Conservation (phyloP, 1,140 invertebrate genomes). For the Drosophila nannoptera region DNA sequence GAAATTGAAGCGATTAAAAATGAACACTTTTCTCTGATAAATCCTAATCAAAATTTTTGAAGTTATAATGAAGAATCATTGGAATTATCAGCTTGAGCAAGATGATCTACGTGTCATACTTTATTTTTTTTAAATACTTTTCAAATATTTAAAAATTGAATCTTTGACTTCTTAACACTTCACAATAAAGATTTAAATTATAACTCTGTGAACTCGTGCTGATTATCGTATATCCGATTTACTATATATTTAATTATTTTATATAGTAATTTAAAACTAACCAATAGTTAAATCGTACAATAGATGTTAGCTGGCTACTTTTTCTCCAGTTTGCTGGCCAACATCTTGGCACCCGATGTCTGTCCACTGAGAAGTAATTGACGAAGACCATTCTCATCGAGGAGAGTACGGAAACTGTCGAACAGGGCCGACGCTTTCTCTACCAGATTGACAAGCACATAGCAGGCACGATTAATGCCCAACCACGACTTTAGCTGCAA, state of each 20-base stretch:
- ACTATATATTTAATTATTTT: constrained; percentile 1
- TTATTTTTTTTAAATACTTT: too few species aligned
- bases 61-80: too few species aligned
- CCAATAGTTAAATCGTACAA: background rate
- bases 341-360: constrained; percentile 80
- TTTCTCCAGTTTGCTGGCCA: constrained; percentile 79
- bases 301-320: constrained; percentile 4
- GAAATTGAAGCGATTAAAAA: constrained; percentile 14
- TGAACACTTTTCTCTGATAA: background rate
- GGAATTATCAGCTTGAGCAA: too few species aligned
- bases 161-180: background rate
- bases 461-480: constrained; percentile 82
- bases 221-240: background rate
- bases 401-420: constrained; percentile 1
- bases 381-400: constrained; percentile 37
- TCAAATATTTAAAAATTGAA: too few species aligned
- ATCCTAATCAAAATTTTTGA: too few species aligned
- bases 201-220: background rate
- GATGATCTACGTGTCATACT: too few species aligned
- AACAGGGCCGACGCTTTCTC: constrained; percentile 78
- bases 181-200: background rate
- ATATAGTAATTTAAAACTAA: constrained; percentile 3
- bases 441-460: constrained; percentile 81
- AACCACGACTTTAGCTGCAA: constrained; percentile 80
- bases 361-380: constrained; percentile 78